These are phyloP conservation scores for Oostethus manadensis DNA, from an alignment of 2,113 vertebrate species.

Conservation along the genomic window DNA sequence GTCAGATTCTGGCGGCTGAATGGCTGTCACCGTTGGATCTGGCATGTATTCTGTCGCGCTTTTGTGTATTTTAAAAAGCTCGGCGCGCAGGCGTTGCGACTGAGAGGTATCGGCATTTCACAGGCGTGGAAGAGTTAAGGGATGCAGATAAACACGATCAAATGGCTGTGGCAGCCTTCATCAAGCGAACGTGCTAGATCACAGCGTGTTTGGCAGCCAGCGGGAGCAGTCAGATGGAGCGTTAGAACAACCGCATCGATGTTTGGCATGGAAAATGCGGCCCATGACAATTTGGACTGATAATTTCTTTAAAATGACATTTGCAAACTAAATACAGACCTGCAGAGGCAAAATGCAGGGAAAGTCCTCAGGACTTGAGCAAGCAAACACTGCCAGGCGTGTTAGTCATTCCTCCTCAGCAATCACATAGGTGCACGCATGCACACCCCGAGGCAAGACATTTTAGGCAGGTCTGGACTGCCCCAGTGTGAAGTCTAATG, in stretches of 20 bases:
- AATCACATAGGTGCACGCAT: constrained; percentile 48
- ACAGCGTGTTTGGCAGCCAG: constrained; percentile 59
- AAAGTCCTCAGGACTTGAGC: constrained; percentile 62
- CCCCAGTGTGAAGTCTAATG: constrained; percentile 37
- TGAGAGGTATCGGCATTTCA: constrained; percentile 21
- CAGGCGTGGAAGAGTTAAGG: constrained; percentile 41
- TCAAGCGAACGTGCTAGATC: constrained; percentile 49
- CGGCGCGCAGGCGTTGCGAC: constrained; percentile 27
- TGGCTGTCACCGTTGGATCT: constrained; percentile 15
- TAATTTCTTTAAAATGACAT: constrained; percentile 32
- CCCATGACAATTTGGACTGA: constrained; percentile 50
- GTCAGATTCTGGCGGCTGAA: constrained; percentile 25
- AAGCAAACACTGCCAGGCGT: constrained; percentile 44
- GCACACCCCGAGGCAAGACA: constrained; percentile 56
- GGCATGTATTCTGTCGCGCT: constrained; percentile 18
- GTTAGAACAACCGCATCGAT: constrained; percentile 59
- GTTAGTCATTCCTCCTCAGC: constrained; percentile 54
- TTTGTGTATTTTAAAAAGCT: constrained; percentile 31
- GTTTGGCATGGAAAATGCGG: constrained; percentile 50
- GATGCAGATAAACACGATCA: constrained; percentile 53
- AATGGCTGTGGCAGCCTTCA: constrained; percentile 54
- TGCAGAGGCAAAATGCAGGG: constrained; percentile 34
- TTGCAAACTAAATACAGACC: constrained; percentile 20
- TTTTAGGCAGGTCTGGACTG: constrained; percentile 68
- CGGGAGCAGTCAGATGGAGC: constrained; percentile 63